Evolutionary conservation across 2,888 invertebrate species (phyloP), one percentile per base, ranked within the genome.

Genomic region (Odontocerum albicorne): DNA sequence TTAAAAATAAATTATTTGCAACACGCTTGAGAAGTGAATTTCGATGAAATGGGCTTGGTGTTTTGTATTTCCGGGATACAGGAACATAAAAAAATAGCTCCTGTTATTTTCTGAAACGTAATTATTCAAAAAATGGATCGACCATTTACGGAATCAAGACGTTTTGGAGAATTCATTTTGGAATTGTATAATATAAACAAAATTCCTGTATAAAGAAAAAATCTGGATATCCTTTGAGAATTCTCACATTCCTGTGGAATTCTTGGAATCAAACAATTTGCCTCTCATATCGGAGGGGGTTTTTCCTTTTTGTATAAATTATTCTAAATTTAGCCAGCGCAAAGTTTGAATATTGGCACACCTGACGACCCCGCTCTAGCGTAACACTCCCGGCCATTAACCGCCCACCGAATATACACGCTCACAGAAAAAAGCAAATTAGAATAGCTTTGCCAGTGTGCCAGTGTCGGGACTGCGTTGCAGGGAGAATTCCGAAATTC

Each of bases 331-430:
- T 27, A 27, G 27, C 4, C 27, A 27, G 4, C 10, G 27, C 4
- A 27, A 10, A 7, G 1, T 13, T 16, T 2, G 21, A 27, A 44
- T 10, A 12, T 35, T 8, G 35, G 22, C 22, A 22, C 49, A 49
- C 49, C 49, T 49, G 49, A 49, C 27, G 20, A 15, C 36, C 8
- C 27, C 16, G 20, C 4, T 35, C 42, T n/a, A 4, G 38, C 17
- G 39, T 38, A 35, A 49, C 49, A 38, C 39, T 15, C 32, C 21
- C 49, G 38, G 49, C 27, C 27, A 38, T 27, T 49, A 49, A 16
- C 49, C 46, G 46, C 20, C 16, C 44, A 31, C 15, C 8, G 15
- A 27, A 15, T 44, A 15, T 8, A 33, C 32, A 16, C 33, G 22
- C 2, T 4, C 39, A 19, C 3, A 15, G 12, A 49, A 35, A 22